Evolutionary conservation across 2,797 vertebrate genomes (phyloP), one percentile per base, ranked within the genome.

Genomic region (Dicrostonyx torquatus): DNA sequence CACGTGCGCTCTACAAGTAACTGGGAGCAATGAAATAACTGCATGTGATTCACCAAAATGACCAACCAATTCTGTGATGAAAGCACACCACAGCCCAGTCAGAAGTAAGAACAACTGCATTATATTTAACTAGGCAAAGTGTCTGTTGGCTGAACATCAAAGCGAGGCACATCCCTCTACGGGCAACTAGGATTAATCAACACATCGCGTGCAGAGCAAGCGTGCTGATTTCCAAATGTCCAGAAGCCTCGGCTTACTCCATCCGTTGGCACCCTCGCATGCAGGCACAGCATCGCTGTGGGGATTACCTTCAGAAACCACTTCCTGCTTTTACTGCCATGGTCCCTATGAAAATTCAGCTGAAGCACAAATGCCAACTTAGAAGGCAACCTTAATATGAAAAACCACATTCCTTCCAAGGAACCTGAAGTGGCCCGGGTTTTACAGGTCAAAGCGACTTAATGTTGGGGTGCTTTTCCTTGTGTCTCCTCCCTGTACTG

Each of bases 351-450:
- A 93, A 97, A 97, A 78, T 75, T 88, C 85, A 89, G 64, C 55
- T 75, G 48, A 87, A 37, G 15, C 7, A 78, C 14, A 94, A 20
- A 83, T 45, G 50, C 10, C 75, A 82, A 45, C 90, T 86, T 87
- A 66, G 66, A 83, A 97, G 53, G 37, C 14, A 45, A 48, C 6
- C 37, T 95, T 92, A 50, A 75, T 82, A n/a, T 84, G 45, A 95
- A 93, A 96, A 68, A 79, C 93, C 86, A 77, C 6, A 84, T 24
- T n/a, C 26, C 29, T 87, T 80, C 70, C 91, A 77, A 88, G 89
- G 96, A 90, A 92, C 86, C 82, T 78, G 34, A 87, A 88, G 66
- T 62, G 22, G n/a, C 45, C 62, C 62, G 68, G 45, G 60, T 68
- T 90, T 86, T 48, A 24, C 20, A 79, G n/a, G 80, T 73, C 79